Conservation (phyloP, 2,113 vertebrate species). For the Tupaia chinensis region DNA sequence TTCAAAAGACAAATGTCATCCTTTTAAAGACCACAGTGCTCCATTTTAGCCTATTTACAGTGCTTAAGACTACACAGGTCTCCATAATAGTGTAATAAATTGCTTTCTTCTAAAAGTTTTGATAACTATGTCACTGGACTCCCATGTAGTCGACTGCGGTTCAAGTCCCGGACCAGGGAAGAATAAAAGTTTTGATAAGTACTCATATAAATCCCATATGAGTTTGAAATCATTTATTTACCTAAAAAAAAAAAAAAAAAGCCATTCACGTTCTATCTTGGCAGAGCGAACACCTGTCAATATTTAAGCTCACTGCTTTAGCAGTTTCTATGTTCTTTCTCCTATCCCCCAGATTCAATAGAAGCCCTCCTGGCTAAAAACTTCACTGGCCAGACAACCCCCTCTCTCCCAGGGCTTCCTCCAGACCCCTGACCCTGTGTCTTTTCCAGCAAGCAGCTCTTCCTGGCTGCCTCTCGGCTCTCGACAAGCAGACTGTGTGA, state of each 20-base stretch:
- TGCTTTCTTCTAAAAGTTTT: conserved; percentile 29
- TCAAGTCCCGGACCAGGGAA: too few relatives aligned
- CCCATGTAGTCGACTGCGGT: too few relatives aligned
- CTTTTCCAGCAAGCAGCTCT: neutral
- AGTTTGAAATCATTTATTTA: conserved; percentile 14
- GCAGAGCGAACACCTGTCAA: neutral
- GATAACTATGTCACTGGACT: neutral
- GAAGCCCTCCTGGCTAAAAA: neutral
- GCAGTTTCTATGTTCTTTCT: neutral
- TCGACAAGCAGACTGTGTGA: neutral
- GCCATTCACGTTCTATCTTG: neutral
- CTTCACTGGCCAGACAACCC: neutral
- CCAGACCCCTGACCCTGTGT: neutral
- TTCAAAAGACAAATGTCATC: conserved; percentile 18
- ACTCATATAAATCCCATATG: neutral
- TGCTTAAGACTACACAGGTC: neutral
- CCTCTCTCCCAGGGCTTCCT: neutral
- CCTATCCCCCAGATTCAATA: neutral
- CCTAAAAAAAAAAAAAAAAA: neutral
- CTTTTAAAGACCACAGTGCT: neutral
- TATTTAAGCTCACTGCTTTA: neutral
- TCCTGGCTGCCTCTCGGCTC: neutral
- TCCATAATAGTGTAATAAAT: neutral
- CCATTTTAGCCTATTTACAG: neutral
- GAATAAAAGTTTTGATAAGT: neutral